Conservation (phyloP, 1,140 invertebrate species). For the Drosophila orena region DNA sequence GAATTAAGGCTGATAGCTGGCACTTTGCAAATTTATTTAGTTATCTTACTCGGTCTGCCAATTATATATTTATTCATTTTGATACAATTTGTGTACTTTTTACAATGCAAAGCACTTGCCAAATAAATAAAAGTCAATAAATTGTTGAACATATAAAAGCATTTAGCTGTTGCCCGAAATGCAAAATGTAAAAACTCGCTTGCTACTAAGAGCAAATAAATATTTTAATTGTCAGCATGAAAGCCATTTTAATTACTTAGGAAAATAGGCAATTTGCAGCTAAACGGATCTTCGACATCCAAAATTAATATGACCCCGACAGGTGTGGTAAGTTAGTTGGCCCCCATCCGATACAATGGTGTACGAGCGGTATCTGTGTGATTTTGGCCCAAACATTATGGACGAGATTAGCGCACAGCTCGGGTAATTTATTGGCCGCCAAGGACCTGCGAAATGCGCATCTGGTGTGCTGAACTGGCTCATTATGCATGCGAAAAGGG, state of each 20-base stretch:
- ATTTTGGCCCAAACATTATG: conserved; percentile 25
- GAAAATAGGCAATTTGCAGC: conserved; percentile 20
- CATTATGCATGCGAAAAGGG: conserved; percentile 60
- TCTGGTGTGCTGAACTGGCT: conserved; percentile 2
- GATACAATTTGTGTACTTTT: neutral
- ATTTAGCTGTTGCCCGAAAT: conserved; percentile 6
- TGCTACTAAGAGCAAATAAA: conserved; percentile 1
- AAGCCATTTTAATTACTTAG: conserved; percentile 28
- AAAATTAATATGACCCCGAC: conserved; percentile 17
- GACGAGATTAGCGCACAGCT: conserved; percentile 57
- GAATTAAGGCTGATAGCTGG: neutral
- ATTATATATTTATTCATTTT: conserved; percentile 18
- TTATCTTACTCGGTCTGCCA: neutral
- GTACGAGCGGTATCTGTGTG: neutral
- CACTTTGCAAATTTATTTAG: neutral
- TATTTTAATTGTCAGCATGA: conserved; percentile 11
- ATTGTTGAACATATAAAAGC: conserved; percentile 15
- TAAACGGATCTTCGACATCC: conserved; percentile 13
- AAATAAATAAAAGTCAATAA: conserved; percentile 13
- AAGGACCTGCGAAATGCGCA: conserved; percentile 40
- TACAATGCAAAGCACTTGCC: neutral
- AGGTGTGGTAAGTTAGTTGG: conserved; percentile 28
- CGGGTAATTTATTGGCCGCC: conserved; percentile 58
- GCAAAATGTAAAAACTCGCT: neutral
- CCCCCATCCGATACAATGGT: neutral